These are phyloP conservation scores for Tribolium madens DNA, from an alignment of 1,140 invertebrate species.

Conservation along the genomic window DNA sequence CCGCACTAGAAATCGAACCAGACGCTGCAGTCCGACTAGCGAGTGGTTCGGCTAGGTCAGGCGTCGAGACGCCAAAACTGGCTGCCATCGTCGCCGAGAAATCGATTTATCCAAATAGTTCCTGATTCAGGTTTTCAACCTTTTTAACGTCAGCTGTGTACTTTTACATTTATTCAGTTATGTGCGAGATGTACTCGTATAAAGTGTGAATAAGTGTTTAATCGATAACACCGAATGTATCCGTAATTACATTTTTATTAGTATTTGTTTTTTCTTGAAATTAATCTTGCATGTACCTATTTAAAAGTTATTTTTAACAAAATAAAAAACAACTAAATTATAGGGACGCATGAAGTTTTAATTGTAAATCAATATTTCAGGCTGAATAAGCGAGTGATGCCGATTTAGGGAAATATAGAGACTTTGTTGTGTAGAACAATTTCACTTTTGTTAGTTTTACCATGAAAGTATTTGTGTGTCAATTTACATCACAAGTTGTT, in stretches of 20 bases:
- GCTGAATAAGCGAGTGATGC: neutral
- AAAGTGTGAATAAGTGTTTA: neutral
- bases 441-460: neutral
- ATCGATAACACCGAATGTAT: slow-evolving; percentile 7
- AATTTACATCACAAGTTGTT: neutral
- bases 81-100: slow-evolving; percentile 20
- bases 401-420: neutral
- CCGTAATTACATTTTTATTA: slow-evolving; percentile 20
- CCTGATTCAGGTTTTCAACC: slow-evolving; percentile 43
- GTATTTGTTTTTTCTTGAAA: neutral
- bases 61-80: slow-evolving; percentile 47
- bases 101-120: slow-evolving; percentile 16
- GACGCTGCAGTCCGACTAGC: slow-evolving; percentile 51
- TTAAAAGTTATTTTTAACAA: no score
- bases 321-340: no score
- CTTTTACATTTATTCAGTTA: neutral
- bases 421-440: neutral
- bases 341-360: no score
- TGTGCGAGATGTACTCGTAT: neutral
- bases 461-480: neutral
- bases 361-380: neutral
- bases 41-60: slow-evolving; percentile 47
- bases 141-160: slow-evolving; percentile 31
- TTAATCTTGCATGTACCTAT: neutral
- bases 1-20: slow-evolving; percentile 45